phyloP scores from a whole-genome alignment of 2,888 invertebrate genomes.

The Hyposoter dolosus region DNA sequence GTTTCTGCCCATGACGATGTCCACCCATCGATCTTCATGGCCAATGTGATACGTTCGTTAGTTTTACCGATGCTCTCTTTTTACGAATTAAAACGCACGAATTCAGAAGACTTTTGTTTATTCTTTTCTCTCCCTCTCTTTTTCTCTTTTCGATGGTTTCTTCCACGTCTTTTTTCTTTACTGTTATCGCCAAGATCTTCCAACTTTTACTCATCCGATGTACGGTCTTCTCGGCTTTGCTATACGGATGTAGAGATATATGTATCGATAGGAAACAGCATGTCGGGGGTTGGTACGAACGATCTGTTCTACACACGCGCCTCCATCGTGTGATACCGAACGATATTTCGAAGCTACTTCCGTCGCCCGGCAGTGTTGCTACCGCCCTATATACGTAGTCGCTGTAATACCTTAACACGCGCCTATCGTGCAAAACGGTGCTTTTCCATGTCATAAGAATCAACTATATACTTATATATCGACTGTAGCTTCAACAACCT shows the following conservation, averaged over 20 bases:
- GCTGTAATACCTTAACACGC: slow-evolving; percentile 50
- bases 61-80: slow-evolving; percentile 43
- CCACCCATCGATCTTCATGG: slow-evolving; percentile 52
- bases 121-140: background rate
- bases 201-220: slow-evolving; percentile 12
- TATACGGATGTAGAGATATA: background rate
- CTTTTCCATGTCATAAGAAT: slow-evolving; percentile 62
- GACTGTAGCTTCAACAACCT: background rate
- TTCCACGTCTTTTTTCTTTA: background rate
- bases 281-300: slow-evolving; percentile 71
- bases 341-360: slow-evolving; percentile 60
- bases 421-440: slow-evolving; percentile 63
- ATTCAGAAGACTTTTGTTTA: slow-evolving; percentile 27
- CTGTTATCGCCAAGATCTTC: background rate
- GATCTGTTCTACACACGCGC: slow-evolving; percentile 56
- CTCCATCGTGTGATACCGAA: slow-evolving; percentile 54
- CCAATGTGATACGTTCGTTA: slow-evolving; percentile 44
- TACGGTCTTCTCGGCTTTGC: background rate
- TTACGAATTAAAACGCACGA: slow-evolving; percentile 41
- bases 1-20: slow-evolving; percentile 19
- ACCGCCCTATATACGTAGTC: slow-evolving; percentile 5
- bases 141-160: background rate
- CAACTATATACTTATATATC: slow-evolving; percentile 35
- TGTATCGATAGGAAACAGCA: slow-evolving; percentile 28
- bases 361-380: slow-evolving; percentile 12